phyloP scores from a whole-genome alignment of 92 coral and sea anemone genomes.

The Parazoanthus swiftii region DNA sequence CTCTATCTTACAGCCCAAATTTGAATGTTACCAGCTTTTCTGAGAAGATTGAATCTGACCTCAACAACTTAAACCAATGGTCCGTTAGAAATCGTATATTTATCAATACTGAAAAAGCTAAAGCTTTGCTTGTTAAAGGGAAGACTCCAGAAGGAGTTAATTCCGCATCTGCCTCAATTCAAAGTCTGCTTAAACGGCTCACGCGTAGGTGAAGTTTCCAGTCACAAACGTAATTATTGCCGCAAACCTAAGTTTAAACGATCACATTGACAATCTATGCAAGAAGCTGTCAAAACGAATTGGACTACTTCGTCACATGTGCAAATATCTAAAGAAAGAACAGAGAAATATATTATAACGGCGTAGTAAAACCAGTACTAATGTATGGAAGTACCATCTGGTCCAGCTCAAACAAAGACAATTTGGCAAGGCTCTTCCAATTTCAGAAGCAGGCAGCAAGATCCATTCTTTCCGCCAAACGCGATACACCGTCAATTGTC shows the following conservation, averaged over 20 bases:
- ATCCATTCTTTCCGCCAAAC: constrained; percentile 50
- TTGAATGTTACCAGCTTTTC: constrained; percentile 41
- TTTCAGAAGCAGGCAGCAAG: constrained; percentile 43
- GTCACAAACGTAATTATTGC: constrained; percentile 45
- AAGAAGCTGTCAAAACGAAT: constrained; percentile 41
- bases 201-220: constrained; percentile 27
- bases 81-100: constrained; percentile 30
- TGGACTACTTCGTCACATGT: constrained; percentile 45
- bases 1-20: constrained; percentile 40
- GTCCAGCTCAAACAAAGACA: constrained; percentile 44
- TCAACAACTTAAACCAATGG: constrained; percentile 23
- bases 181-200: constrained; percentile 29
- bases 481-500: neutral
- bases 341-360: constrained; percentile 1
- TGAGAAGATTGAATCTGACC: constrained; percentile 49
- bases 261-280: constrained; percentile 39
- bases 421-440: constrained; percentile 6
- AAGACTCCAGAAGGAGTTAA: constrained; percentile 36
- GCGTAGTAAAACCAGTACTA: constrained; percentile 36
- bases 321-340: constrained; percentile 32
- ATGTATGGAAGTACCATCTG: constrained; percentile 41
- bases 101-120: constrained; percentile 40
- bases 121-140: constrained; percentile 44
- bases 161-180: constrained; percentile 13
- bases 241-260: constrained; percentile 38